A percentile compares a stretch with the other conserved stretches of the same genome.
Evolutionary conservation across 1,140 invertebrate species (phyloP).

Genomic region (Drosophila willistoni): DNA sequence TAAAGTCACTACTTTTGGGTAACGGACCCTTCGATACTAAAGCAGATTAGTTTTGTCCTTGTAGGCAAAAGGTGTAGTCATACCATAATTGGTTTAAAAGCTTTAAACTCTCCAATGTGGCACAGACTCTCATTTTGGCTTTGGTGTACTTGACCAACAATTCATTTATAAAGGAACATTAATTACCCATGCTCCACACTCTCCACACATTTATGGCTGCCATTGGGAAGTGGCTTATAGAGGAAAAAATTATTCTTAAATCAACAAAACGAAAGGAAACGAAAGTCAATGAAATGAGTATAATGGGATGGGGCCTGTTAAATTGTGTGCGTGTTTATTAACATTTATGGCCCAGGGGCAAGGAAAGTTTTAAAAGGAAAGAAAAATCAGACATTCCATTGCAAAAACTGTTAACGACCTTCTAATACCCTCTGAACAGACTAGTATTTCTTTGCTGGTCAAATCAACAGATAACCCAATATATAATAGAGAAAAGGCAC

Average conservation of each 20-base stretch:
- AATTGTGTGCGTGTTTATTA: constrained; percentile 38
- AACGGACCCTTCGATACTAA: not conserved
- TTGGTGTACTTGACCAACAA: not conserved
- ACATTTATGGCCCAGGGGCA: constrained; percentile 46
- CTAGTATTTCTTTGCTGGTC: too few species aligned
- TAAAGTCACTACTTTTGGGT: not conserved
- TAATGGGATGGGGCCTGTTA: constrained; percentile 16
- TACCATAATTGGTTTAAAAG: not conserved
- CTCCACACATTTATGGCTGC: constrained; percentile 2
- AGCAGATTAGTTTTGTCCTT: not conserved
- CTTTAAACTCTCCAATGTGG: not conserved
- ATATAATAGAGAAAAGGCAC: too few species aligned
- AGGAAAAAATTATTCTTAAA: not conserved
- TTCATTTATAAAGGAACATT: constrained; percentile 3
- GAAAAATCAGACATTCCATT: not conserved
- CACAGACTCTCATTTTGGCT: not conserved
- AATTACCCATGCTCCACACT: constrained; percentile 2
- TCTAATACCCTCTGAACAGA: too few species aligned
- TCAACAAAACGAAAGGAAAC: not conserved
- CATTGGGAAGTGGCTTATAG: constrained; percentile 8
- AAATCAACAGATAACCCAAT: too few species aligned
- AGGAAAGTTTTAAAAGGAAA: constrained; percentile 9
- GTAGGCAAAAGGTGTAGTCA: too few species aligned
- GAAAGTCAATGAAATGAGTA: not conserved
- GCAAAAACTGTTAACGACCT: too few species aligned